Base-by-base conservation (phyloP, 2,888 invertebrate species). In the Nomada flava region DNA sequence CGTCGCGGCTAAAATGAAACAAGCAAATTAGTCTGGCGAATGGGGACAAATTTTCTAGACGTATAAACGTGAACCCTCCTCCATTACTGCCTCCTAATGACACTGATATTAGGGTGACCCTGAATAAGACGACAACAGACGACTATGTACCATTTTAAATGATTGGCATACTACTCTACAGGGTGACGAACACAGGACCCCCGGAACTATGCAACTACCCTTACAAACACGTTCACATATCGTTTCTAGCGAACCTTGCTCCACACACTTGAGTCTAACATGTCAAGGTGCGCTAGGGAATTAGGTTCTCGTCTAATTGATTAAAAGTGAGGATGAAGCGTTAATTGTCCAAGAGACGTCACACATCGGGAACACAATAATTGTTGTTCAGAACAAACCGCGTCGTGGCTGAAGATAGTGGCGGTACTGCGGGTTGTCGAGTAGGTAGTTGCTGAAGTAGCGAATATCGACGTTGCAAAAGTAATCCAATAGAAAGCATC, bases 401-500 rank as follows among this genome's bases (percentile, higher is more conserved):
- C 92, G 90, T 93, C 89, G 91, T 88, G 90, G 89, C 71, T 91
- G 92, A 85, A 92, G 92, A 91, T 89, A 91, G 89, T 90, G 91
- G 75, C 89, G 91, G 87, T 95, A 95, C 91, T 94, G 93, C 92
- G 94, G 92, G 91, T 93, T 93, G 92, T 95, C 92, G 93, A 95
- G 95, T 93, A 94, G 94, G 89, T 94, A 93, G 93, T 96, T 96
- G 93, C 96, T 96, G 86, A 90, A 93, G 94, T 97, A 97, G 93
- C 96, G 95, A 88, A 91, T 91, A 90, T 91, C 90, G 89, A 95
- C 95, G 92, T 96, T 95, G 94, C 97, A 97, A 85, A 95, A 92
- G 87, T 94, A 93, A 84, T 93, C 92, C 89, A 94, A 91, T 84
- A 95, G 94, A 91, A 96, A 94, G 94, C 97, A 97, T 93, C 95